Evolutionary conservation across 2,797 vertebrate species (phyloP).

Genomic region (Acropternis orthonyx): DNA sequence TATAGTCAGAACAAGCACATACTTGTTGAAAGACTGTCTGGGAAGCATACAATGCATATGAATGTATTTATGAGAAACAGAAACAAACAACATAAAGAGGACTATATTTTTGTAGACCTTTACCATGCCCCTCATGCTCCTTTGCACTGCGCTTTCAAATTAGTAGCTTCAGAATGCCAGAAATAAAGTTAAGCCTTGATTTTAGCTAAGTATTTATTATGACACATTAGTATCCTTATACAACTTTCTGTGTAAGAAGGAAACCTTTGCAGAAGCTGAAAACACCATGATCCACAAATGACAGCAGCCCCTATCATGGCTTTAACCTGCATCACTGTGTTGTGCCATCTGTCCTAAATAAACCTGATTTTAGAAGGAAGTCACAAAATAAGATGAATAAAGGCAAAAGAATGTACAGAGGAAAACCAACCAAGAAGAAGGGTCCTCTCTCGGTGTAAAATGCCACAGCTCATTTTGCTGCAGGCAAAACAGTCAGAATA

Average conservation of each 20-base stretch:
- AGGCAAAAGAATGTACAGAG: not conserved
- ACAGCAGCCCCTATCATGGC: not conserved
- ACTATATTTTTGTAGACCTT: not conserved
- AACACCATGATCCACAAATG: not conserved
- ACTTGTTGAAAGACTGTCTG: slow-evolving; percentile 16
- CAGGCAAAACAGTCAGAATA: not conserved
- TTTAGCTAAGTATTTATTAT: slow-evolving; percentile 11
- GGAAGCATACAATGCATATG: not conserved
- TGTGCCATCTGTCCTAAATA: not conserved
- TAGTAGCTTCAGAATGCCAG: slow-evolving; percentile 42
- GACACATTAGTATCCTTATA: not conserved
- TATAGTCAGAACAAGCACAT: not conserved
- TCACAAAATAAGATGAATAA: not conserved
- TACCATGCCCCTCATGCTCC: not conserved
- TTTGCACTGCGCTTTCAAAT: not conserved
- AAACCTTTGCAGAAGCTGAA: not conserved
- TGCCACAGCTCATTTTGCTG: not conserved
- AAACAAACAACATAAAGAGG: slow-evolving; percentile 45
- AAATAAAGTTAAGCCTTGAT: slow-evolving; percentile 13
- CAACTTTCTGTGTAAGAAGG: not conserved
- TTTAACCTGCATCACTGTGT: not conserved
- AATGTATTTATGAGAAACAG: slow-evolving; percentile 53
- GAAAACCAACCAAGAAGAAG: not conserved
- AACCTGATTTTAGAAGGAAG: not conserved
- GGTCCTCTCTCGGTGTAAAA: not conserved